Evolutionary conservation across 2,888 invertebrate genomes (phyloP), one percentile per base, ranked within the genome.

Genomic region (Sisyra nigra): DNA sequence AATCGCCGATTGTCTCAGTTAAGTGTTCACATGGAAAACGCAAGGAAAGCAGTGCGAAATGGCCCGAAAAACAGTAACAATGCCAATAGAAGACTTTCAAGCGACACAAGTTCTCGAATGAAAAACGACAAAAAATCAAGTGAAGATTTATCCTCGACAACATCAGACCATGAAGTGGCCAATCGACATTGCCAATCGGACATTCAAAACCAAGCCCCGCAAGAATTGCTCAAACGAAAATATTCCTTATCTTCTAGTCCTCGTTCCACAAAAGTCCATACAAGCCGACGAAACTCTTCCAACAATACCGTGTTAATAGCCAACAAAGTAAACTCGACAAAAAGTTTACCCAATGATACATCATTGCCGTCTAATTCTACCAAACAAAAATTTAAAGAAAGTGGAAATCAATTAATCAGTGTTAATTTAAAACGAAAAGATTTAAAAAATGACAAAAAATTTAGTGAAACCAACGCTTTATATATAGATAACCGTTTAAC

Each of bases 1-100:
- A 37, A 46, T 42, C 49, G 35, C 43, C 50, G 44, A 48, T 53
- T 34, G 48, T 59, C 60, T 15, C 59, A 60, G 47, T 50, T 62
- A 39, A 58, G 61, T 41, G 49, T 61, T 39, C 62, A 63, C 47
- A 63, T 62, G 63, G 61, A 61, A 48, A 62, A 63, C 44, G 62
- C 62, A n/a, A 53, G 62, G 7, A 62, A 63, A 44, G 62, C 62
- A n/a, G 53, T 62, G 8, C 54, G 54, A 43, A 56, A 58, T 18
- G 9, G 49, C 55, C n/a, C 46, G 54, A 10, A 51, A 49, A 46
- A 50, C 54, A n/a, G 56, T 57, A 44, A 52, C 54, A 50, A 55
- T 56, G 51, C 47, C 51, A 51, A 46, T 52, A 51, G 33, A 17
- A 38, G 10, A 13, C 34, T 11, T 32, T 42, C 6, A 17, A 40